Evolutionary conservation across 2,797 vertebrate genomes (phyloP).

Genomic region (Phataginus tetradactyla): DNA sequence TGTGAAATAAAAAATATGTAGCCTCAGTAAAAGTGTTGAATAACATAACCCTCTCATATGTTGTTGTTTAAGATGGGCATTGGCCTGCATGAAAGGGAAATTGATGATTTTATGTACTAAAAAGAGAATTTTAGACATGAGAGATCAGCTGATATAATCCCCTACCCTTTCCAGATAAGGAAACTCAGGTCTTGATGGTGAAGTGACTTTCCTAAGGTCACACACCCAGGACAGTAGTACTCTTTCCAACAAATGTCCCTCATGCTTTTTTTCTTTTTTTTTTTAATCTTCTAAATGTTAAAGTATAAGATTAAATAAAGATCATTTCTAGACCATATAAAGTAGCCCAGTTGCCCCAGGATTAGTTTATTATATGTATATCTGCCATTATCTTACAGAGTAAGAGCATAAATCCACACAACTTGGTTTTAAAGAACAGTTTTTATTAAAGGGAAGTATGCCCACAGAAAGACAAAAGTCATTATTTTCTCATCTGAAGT

Average conservation of each 20-base stretch:
- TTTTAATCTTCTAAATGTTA: not conserved
- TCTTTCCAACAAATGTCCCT: not conserved
- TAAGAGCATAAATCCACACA: not conserved
- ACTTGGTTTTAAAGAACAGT: not conserved
- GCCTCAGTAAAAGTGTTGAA: not conserved
- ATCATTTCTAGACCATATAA: not conserved
- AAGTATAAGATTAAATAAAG: not conserved
- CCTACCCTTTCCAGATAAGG: not conserved
- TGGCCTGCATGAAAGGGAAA: not conserved
- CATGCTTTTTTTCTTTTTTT: not conserved
- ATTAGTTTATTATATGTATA: not conserved
- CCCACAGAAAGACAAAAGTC: not conserved
- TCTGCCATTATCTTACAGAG: not conserved
- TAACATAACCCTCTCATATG: not conserved
- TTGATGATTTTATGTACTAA: not conserved
- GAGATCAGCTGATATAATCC: not conserved
- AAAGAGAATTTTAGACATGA: not conserved
- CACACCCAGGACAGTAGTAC: not conserved
- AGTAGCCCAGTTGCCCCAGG: not conserved
- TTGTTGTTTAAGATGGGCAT: not conserved
- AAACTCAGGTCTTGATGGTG: not conserved
- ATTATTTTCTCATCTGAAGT: not conserved
- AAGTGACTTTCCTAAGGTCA: not conserved
- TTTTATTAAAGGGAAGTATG: not conserved
- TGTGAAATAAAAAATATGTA: conserved; percentile 44